A percentile compares a stretch with the other conserved stretches of the same genome.
Evolutionary conservation across 1,140 invertebrate genomes (phyloP).

Genomic region (Apocrypta bakeri): DNA sequence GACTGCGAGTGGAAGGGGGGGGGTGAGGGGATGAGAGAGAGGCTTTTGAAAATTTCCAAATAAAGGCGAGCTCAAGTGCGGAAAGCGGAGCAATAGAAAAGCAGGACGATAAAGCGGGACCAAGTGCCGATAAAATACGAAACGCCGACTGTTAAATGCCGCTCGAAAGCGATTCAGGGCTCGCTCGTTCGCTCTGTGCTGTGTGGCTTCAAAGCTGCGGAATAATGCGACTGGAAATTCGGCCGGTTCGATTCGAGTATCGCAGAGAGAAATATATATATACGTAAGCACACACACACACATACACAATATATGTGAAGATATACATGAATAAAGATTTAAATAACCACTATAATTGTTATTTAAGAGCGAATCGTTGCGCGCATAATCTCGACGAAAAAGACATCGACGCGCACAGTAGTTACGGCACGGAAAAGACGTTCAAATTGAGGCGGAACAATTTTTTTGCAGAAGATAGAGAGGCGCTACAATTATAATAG

Average conservation of each 20-base stretch:
- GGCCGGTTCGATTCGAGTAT: not conserved
- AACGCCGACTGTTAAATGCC: conserved; percentile 45
- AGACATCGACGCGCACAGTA: not conserved
- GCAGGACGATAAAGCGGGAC: conserved; percentile 24
- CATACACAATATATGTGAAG: too few relatives aligned
- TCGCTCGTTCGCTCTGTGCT: conserved; percentile 1
- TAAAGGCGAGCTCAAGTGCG: conserved; percentile 2
- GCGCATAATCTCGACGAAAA: not conserved
- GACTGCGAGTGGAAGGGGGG: not conserved
- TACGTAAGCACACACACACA: not conserved
- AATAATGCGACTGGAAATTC: conserved; percentile 55
- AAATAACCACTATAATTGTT: not conserved
- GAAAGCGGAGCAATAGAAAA: conserved; percentile 12
- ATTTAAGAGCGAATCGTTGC: not conserved
- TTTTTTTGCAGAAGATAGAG: conserved; percentile 23
- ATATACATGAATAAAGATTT: too few relatives aligned
- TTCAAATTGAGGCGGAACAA: conserved; percentile 47
- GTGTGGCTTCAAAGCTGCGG: conserved; percentile 18
- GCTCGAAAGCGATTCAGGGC: conserved; percentile 31
- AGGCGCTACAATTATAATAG: conserved; percentile 63
- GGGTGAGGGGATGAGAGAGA: not conserved
- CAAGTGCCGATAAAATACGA: conserved; percentile 45
- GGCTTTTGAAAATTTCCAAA: not conserved
- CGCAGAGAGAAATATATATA: not conserved
- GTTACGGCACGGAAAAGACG: not conserved